A percentile compares a stretch with the other conserved stretches of the same genome.
These are phyloP conservation scores for Borostomias antarcticus DNA, from an alignment of 2,797 vertebrate genomes.

Conservation along the genomic window DNA sequence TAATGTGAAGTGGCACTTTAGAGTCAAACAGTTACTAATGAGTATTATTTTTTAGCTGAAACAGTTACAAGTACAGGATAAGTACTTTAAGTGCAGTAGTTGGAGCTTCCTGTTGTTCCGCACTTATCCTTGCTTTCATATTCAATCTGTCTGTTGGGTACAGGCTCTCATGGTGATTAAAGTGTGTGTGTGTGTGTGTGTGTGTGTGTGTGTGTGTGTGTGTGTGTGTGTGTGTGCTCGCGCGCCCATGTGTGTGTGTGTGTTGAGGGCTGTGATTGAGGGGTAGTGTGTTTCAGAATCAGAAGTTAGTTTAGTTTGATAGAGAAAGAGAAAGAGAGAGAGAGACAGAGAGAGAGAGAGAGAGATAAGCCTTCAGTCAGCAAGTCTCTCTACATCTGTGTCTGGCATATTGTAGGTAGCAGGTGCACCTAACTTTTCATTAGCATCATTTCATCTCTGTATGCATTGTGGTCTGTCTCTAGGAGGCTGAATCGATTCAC, in stretches of 20 bases:
- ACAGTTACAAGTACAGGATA: neutral
- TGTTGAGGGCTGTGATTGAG: constrained; percentile 23
- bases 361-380: constrained; percentile 30
- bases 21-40: neutral
- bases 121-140: constrained; percentile 21
- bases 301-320: too few species aligned
- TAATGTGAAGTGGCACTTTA: too few species aligned
- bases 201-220: constrained; percentile 9
- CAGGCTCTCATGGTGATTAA: neutral
- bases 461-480: constrained; percentile 44
- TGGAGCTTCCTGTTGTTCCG: constrained; percentile 35
- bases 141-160: neutral
- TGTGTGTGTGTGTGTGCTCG: constrained; percentile 1
- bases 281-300: constrained; percentile 16
- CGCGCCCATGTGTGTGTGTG: neutral
- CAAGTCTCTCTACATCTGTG: constrained; percentile 17
- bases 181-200: neutral
- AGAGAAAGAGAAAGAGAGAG: constrained; percentile 21
- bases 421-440: constrained; percentile 39
- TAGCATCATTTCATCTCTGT: constrained; percentile 42
- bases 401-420: constrained; percentile 33
- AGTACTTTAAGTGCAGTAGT: constrained; percentile 1
- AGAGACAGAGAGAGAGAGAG: constrained; percentile 1
- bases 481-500: constrained; percentile 50
- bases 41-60: too few species aligned